These are phyloP conservation scores for Dysidea cf. avara DNA, from an alignment of 37 sponge, comb jelly and placozoan species.

Conservation along the genomic window DNA sequence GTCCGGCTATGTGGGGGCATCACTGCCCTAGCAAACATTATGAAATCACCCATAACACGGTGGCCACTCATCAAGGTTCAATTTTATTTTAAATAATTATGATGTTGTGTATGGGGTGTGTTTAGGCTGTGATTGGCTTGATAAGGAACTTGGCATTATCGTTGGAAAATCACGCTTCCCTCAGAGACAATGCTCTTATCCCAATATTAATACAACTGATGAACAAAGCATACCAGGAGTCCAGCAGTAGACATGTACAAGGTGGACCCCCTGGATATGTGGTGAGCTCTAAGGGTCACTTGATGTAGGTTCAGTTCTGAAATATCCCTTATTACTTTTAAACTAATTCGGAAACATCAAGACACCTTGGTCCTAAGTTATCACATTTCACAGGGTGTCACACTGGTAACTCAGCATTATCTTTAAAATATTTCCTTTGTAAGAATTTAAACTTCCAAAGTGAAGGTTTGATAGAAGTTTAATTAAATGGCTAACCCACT, in stretches of 20 bases:
- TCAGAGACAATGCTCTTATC: conserved; percentile 61
- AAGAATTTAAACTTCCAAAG: too few species aligned
- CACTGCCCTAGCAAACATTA: conserved; percentile 51
- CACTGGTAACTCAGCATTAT: too few species aligned
- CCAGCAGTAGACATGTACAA: conserved; percentile 25
- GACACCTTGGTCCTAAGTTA: too few species aligned
- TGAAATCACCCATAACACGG: conserved; percentile 52
- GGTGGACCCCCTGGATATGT: conserved; percentile 58
- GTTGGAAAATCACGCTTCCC: conserved; percentile 42
- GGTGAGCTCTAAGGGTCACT: too few species aligned
- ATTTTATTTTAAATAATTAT: too few species aligned
- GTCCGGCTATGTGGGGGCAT: conserved; percentile 75
- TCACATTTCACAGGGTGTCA: too few species aligned
- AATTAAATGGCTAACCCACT: too few species aligned
- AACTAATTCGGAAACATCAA: too few species aligned
- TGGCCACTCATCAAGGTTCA: conserved; percentile 77
- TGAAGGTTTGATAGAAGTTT: too few species aligned
- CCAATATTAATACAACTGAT: conserved; percentile 72
- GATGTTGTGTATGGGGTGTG: background rate
- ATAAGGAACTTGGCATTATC: conserved; percentile 80
- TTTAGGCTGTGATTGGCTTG: conserved; percentile 73
- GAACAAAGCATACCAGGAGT: conserved; percentile 61
- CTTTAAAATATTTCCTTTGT: too few species aligned
- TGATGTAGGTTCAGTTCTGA: too few species aligned
- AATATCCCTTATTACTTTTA: too few species aligned